A percentile compares a stretch with the other conserved stretches of the same genome.
phyloP scores from a whole-genome alignment of 2,113 vertebrate species.

The Falco punctatus region DNA sequence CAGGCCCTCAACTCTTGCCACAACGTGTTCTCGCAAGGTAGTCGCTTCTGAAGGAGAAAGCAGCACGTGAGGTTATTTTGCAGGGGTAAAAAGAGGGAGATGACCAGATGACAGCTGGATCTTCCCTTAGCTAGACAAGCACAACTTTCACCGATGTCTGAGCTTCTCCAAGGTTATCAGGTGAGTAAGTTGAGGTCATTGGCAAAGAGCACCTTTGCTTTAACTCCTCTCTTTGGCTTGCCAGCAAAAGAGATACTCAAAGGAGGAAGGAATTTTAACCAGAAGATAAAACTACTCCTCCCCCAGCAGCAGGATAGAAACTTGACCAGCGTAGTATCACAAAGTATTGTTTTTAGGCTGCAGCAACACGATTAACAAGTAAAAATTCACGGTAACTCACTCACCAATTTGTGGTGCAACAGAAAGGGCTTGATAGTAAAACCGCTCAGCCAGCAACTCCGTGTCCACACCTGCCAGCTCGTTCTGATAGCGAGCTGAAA shows the following conservation, averaged over 20 bases:
- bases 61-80: neutral
- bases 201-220: neutral
- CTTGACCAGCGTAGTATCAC: neutral
- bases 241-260: neutral
- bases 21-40: neutral
- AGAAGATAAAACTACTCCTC: neutral
- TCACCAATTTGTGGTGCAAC: constrained; percentile 94
- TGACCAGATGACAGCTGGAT: neutral
- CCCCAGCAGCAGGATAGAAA: neutral
- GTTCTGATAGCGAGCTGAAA: constrained; percentile 94
- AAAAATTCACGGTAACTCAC: neutral
- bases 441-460: constrained; percentile 90
- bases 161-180: neutral
- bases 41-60: neutral
- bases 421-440: constrained; percentile 95
- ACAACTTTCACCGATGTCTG: neutral
- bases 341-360: neutral
- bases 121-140: neutral
- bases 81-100: neutral
- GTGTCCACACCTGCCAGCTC: constrained; percentile 95
- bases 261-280: neutral
- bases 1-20: neutral
- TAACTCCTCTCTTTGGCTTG: neutral
- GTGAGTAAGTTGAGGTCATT: neutral
- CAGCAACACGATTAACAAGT: rapidly evolving